Evolutionary conservation across 1,140 invertebrate species (phyloP).

Genomic region (Lasioglossum albipes): DNA sequence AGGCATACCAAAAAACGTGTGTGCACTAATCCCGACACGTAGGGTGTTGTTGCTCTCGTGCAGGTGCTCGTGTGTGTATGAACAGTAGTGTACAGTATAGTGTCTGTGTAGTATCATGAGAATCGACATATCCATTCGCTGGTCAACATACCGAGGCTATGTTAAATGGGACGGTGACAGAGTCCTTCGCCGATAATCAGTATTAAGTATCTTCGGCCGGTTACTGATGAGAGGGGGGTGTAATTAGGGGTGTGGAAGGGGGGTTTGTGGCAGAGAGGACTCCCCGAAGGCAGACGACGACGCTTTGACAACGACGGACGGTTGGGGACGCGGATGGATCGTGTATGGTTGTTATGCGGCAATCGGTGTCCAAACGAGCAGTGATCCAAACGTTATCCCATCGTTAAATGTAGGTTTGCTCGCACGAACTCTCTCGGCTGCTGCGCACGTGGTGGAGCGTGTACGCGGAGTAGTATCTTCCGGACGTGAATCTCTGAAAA

Average conservation of each 20-base stretch:
- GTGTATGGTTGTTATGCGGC: conserved; percentile 23
- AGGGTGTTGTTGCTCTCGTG: conserved; percentile 17
- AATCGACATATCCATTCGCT: conserved; percentile 43
- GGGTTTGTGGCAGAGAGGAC: background rate
- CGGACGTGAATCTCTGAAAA: conserved; percentile 86
- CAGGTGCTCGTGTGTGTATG: conserved; percentile 16
- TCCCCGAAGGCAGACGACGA: conserved; percentile 4
- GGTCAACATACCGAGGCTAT: conserved; percentile 50
- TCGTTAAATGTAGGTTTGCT: conserved; percentile 88
- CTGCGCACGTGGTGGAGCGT: conserved; percentile 84
- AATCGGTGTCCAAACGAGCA: conserved; percentile 44
- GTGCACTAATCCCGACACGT: background rate
- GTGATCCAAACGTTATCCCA: conserved; percentile 58
- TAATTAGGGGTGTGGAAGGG: background rate
- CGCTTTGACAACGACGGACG: conserved; percentile 7
- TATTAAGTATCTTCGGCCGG: conserved; percentile 37
- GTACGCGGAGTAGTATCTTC: conserved; percentile 86
- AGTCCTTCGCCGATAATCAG: conserved; percentile 39
- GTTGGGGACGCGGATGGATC: background rate
- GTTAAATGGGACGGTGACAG: conserved; percentile 36
- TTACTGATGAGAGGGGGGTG: background rate
- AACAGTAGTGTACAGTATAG: background rate
- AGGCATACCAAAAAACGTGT: conserved; percentile 21
- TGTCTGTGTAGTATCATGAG: background rate
- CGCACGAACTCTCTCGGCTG: conserved; percentile 87